Evolutionary conservation across 2,113 vertebrate species (phyloP).

Genomic region (Trochalopteron elliotii): DNA sequence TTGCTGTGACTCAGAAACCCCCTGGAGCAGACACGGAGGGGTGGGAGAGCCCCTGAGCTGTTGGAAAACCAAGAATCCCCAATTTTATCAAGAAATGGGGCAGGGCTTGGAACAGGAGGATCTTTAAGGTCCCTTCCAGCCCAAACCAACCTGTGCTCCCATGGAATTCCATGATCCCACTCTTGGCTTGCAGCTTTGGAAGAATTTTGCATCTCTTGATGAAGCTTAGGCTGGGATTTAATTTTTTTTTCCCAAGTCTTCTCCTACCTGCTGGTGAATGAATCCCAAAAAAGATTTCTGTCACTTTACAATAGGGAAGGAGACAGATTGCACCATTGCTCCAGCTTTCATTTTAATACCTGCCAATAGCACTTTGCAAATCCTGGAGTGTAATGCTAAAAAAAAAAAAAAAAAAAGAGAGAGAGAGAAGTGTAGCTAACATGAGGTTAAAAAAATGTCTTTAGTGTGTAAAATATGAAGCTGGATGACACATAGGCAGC

Average conservation of each 20-base stretch:
- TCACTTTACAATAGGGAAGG: constrained; percentile 8
- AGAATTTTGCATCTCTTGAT: not conserved
- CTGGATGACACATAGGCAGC: constrained; percentile 74
- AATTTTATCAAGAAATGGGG: not conserved
- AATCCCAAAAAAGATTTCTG: constrained; percentile 6
- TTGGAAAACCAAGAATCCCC: not conserved
- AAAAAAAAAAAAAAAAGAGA: not conserved
- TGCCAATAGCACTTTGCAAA: constrained; percentile 43
- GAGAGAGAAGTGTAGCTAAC: constrained; percentile 25
- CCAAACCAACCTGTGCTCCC: not conserved
- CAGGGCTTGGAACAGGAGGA: fast-evolving
- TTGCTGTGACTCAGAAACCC: fast-evolving
- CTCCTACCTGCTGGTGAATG: constrained; percentile 18
- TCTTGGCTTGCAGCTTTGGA: not conserved
- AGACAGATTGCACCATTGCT: constrained; percentile 21
- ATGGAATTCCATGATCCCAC: not conserved
- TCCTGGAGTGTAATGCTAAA: not conserved
- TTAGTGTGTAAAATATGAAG: constrained; percentile 60
- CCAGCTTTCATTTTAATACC: constrained; percentile 51
- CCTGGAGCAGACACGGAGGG: fast-evolving
- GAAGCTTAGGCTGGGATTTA: not conserved
- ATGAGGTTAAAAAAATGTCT: constrained; percentile 69
- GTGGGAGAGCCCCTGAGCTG: not conserved
- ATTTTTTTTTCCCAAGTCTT: not conserved
- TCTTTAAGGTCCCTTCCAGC: not conserved